Base-by-base conservation (phyloP, 2,888 invertebrate genomes). In the Phortica magna region DNA sequence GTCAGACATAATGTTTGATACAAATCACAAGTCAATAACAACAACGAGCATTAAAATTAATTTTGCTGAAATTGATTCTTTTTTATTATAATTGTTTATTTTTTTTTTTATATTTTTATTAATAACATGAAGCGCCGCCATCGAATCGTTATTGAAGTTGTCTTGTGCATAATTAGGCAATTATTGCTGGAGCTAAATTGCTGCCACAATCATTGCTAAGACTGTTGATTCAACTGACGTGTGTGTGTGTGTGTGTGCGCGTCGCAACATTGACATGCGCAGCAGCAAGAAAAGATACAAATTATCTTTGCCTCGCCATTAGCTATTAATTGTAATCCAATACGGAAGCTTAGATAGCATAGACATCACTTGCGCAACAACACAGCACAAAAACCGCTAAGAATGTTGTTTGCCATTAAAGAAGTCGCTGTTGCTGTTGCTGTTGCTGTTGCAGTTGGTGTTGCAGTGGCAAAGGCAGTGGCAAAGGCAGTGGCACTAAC, bases 321-420 rank as follows among this genome's bases (percentile, higher is more conserved):
- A 59, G 81, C 76, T 79, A 80, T 83, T 85, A 87, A 87, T 85
- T 87, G 89, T 85, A 88, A 89, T 88, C 86, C 88, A 88, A 89
- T 89, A 88, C 89, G 87, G 85, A 89, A 83, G 83, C 83, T 73
- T 79, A 79, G 77, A 19, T 12, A 73, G 73, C 43, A 68, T 68
- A 43, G 17, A 19, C 48, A 39, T 12, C 42, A 41, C 39, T 65
- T 22, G 65, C 31, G 65, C 65, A 65, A 19, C 65, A 42, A 39
- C 70, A 42, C 59, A 43, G 72, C 77, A 73, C 14, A 75, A 42
- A 55, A 78, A 81, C 81, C 77, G 79, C 81, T 82, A 81, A 81
- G 80, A 82, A 81, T 81, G 81, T 77, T 79, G 83, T 81, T 80
- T 81, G 80, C 82, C 82, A 67, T 31, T 59, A 68, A 55, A 74